Evolutionary conservation across 92 coral and sea anemone species (phyloP).

Genomic region (Heteractis magnifica): DNA sequence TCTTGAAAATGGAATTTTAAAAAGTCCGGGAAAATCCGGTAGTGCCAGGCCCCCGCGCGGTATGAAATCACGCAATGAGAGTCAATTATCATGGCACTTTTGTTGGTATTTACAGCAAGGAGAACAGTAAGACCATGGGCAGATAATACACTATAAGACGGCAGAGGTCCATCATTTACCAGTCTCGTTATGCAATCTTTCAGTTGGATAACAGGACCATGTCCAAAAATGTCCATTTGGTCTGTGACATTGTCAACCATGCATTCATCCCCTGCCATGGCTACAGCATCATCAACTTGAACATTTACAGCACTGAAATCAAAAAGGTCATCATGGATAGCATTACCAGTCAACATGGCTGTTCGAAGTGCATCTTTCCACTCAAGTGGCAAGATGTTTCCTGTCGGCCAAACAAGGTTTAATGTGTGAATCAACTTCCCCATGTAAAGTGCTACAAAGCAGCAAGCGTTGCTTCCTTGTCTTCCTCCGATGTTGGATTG

Average conservation of each 20-base stretch:
- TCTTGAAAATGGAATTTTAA: too few species aligned
- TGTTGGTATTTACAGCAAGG: constrained; percentile 22
- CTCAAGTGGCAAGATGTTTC: constrained; percentile 9
- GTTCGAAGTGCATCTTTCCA: constrained; percentile 18
- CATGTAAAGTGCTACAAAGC: constrained; percentile 45
- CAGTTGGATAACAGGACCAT: constrained; percentile 25
- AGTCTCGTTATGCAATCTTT: not conserved
- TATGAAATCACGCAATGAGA: too few species aligned
- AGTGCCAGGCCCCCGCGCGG: too few species aligned
- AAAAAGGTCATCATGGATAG: constrained; percentile 54
- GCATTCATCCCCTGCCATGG: constrained; percentile 48
- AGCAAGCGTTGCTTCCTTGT: constrained; percentile 56
- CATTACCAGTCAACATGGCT: constrained; percentile 52
- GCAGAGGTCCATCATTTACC: too few species aligned
- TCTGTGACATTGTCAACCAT: constrained; percentile 25
- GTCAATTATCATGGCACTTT: constrained; percentile 22
- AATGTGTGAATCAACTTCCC: constrained; percentile 21
- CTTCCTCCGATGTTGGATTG: constrained; percentile 49
- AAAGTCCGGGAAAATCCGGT: too few species aligned
- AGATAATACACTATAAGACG: constrained; percentile 20
- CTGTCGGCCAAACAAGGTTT: constrained; percentile 37
- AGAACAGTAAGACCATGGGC: constrained; percentile 37
- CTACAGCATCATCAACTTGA: constrained; percentile 46
- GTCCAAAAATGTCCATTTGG: constrained; percentile 52
- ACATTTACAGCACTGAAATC: constrained; percentile 43